Evolutionary conservation across 2,888 invertebrate genomes (phyloP).

Genomic region (Plagiodera versicolora): DNA sequence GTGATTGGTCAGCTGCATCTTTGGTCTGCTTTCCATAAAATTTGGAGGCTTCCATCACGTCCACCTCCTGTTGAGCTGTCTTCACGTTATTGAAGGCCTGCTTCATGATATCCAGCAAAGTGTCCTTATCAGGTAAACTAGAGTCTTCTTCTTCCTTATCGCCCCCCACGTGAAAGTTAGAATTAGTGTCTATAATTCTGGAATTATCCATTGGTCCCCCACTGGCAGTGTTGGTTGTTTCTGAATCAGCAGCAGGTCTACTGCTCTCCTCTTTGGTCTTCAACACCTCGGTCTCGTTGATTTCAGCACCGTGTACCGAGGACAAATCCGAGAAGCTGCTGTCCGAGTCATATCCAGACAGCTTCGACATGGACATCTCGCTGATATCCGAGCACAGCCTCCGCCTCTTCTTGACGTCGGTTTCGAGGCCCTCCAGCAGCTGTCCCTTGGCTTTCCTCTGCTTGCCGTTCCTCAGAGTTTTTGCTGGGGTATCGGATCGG

Average conservation of each 20-base stretch:
- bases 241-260: constrained; percentile 18
- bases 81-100: constrained; percentile 57
- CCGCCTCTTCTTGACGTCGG: constrained; percentile 55
- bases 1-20: constrained; percentile 9
- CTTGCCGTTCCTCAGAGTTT: constrained; percentile 68
- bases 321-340: constrained; percentile 62
- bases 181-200: constrained; percentile 46
- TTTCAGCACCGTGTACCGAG: constrained; percentile 47
- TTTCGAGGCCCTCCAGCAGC: constrained; percentile 63
- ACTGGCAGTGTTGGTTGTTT: constrained; percentile 17
- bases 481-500: constrained; percentile 61
- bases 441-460: constrained; percentile 61
- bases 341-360: constrained; percentile 66
- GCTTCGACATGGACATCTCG: constrained; percentile 64
- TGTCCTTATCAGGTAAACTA: constrained; percentile 60
- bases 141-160: constrained; percentile 43
- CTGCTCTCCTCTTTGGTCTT: constrained; percentile 29
- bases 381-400: constrained; percentile 62
- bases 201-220: constrained; percentile 30
- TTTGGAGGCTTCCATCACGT: constrained; percentile 11
- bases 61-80: constrained; percentile 4
- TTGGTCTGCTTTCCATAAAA: constrained; percentile 25
- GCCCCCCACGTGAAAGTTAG: constrained; percentile 45
- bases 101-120: constrained; percentile 62
- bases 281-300: constrained; percentile 34